Evolutionary conservation across 2,888 invertebrate genomes (phyloP).

Genomic region (Muscina levida): DNA sequence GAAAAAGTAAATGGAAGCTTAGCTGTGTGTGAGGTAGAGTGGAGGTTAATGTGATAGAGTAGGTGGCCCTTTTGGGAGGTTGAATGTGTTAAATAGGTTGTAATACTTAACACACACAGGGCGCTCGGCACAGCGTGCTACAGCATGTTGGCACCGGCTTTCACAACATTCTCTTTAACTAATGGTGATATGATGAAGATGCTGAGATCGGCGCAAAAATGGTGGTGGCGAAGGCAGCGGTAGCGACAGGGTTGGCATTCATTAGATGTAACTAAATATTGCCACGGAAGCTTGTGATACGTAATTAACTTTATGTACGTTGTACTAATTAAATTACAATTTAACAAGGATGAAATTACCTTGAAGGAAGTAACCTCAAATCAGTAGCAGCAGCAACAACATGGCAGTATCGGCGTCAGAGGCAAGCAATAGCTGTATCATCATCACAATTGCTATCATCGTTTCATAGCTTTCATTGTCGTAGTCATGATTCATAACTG

Average conservation of each 20-base stretch:
- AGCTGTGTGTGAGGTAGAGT: not conserved
- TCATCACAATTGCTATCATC: not conserved
- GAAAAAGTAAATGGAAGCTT: not conserved
- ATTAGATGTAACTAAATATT: conserved; percentile 61
- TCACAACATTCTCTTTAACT: not conserved
- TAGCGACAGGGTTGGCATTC: not conserved
- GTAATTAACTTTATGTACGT: conserved; percentile 69
- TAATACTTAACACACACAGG: conserved; percentile 25
- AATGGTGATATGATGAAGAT: conserved; percentile 6
- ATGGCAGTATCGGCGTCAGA: not conserved
- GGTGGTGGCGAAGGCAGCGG: not conserved
- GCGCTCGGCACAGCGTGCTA: conserved; percentile 20
- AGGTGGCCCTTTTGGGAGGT: conserved; percentile 8
- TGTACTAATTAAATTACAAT: conserved; percentile 69
- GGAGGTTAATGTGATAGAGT: not conserved
- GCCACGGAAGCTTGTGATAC: conserved; percentile 66
- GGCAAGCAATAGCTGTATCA: not conserved
- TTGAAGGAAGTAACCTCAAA: conserved; percentile 47
- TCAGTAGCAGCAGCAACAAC: conserved; percentile 8
- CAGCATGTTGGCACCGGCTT: not conserved
- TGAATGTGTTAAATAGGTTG: conserved; percentile 23
- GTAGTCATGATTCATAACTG: conserved; percentile 24
- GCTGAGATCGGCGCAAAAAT: not conserved
- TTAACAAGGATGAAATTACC: conserved; percentile 68
- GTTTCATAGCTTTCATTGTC: not conserved